A percentile compares a stretch with the other conserved stretches of the same genome.
Conservation (phyloP, 2,888 invertebrate species). For the Clostera curtula region DNA sequence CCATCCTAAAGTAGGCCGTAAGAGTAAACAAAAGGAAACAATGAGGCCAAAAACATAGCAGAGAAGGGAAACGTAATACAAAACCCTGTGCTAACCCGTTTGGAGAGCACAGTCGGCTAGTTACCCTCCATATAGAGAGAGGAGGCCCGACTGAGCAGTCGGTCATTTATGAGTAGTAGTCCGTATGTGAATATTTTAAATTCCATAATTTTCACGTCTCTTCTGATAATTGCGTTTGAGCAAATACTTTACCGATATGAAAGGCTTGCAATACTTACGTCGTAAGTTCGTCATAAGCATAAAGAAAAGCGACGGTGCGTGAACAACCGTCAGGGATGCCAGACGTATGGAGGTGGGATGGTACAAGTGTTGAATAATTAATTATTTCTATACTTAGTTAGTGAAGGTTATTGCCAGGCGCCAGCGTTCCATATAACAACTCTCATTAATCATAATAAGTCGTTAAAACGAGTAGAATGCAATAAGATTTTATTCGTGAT, state of each 20-base stretch:
- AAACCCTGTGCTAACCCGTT: too few relatives aligned
- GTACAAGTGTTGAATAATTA: background rate
- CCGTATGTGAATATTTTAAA: background rate
- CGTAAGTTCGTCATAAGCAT: conserved; percentile 35
- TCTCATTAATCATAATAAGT: too few relatives aligned
- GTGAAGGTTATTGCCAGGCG: too few relatives aligned
- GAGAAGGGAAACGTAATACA: too few relatives aligned
- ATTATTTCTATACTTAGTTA: background rate
- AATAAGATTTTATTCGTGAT: too few relatives aligned
- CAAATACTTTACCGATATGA: conserved; percentile 18
- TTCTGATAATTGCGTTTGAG: conserved; percentile 11
- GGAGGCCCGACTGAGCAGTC: background rate
- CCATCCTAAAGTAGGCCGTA: too few relatives aligned
- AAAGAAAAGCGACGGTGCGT: conserved; percentile 46
- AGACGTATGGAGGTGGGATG: conserved; percentile 3
- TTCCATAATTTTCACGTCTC: conserved; percentile 4
- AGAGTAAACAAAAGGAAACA: too few relatives aligned
- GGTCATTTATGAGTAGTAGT: background rate
- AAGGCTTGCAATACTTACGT: conserved; percentile 26
- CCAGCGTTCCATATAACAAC: too few relatives aligned
- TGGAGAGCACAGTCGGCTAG: too few relatives aligned
- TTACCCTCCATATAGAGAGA: background rate
- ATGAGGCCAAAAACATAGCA: too few relatives aligned
- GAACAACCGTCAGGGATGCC: conserved; percentile 21
- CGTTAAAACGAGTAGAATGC: too few relatives aligned